Evolutionary conservation across 2,888 invertebrate genomes (phyloP).

Genomic region (Epirrita christyi): DNA sequence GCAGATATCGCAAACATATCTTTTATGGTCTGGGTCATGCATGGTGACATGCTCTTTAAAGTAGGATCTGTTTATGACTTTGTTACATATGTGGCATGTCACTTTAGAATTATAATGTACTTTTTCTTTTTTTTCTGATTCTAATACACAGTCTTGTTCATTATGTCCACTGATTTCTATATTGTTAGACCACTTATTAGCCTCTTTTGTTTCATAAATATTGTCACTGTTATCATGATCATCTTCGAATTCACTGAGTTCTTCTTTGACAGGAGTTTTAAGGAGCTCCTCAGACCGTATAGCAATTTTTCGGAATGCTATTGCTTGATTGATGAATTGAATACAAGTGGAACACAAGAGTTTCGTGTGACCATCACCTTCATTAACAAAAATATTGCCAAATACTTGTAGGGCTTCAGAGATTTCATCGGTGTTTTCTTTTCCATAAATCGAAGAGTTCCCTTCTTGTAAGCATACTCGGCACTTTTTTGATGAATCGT

Average conservation of each 20-base stretch:
- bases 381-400: conserved; percentile 51
- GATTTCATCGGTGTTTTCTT: conserved; percentile 17
- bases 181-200: conserved; percentile 36
- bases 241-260: conserved; percentile 34
- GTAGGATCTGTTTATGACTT: conserved; percentile 57
- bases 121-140: conserved; percentile 42
- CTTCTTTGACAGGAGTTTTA: conserved; percentile 47
- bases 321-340: conserved; percentile 58
- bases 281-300: conserved; percentile 54
- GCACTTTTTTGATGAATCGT: conserved; percentile 22
- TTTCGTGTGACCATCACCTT: conserved; percentile 58
- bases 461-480: conserved; percentile 41
- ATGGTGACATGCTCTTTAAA: conserved; percentile 61
- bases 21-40: conserved; percentile 62
- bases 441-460: conserved; percentile 24
- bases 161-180: neutral
- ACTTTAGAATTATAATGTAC: conserved; percentile 45
- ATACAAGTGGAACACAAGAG: conserved; percentile 61
- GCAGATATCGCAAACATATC: conserved; percentile 65
- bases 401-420: conserved; percentile 33
- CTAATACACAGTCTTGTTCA: conserved; percentile 12
- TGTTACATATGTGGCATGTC: conserved; percentile 48
- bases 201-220: conserved; percentile 35
- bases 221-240: conserved; percentile 40
- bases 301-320: conserved; percentile 62